Conservation (phyloP, 2,113 vertebrate species). For the Alces alces region DNA sequence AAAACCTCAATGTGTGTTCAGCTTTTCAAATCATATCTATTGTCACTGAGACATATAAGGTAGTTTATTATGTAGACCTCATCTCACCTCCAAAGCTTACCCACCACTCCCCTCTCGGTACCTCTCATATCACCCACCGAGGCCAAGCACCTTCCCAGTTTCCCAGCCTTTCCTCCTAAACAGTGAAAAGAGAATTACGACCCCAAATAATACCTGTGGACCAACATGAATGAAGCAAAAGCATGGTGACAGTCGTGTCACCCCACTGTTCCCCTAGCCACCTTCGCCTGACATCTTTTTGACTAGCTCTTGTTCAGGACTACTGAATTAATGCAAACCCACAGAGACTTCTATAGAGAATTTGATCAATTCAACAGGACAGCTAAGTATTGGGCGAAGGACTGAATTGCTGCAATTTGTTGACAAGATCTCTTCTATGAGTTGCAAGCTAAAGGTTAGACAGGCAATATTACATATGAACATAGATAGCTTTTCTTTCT, state of each 20-base stretch:
- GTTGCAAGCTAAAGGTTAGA: background rate
- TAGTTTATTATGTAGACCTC: background rate
- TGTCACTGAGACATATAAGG: background rate
- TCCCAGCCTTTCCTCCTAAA: background rate
- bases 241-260: background rate
- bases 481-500: background rate
- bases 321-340: too few relatives aligned
- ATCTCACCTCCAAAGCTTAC: background rate
- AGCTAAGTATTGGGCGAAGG: background rate
- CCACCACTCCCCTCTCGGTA: rapidly evolving
- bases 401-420: background rate
- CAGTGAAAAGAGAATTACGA: background rate
- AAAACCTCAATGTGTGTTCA: background rate
- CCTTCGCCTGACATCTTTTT: background rate
- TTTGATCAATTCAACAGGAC: background rate
- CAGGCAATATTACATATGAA: background rate
- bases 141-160: too few relatives aligned
- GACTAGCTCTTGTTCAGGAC: background rate
- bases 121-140: background rate
- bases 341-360: background rate
- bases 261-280: background rate
- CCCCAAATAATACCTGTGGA: background rate
- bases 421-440: background rate
- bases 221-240: background rate
- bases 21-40: background rate